Evolutionary conservation across 2,888 invertebrate species (phyloP).

Genomic region (Sesamia inferens): DNA sequence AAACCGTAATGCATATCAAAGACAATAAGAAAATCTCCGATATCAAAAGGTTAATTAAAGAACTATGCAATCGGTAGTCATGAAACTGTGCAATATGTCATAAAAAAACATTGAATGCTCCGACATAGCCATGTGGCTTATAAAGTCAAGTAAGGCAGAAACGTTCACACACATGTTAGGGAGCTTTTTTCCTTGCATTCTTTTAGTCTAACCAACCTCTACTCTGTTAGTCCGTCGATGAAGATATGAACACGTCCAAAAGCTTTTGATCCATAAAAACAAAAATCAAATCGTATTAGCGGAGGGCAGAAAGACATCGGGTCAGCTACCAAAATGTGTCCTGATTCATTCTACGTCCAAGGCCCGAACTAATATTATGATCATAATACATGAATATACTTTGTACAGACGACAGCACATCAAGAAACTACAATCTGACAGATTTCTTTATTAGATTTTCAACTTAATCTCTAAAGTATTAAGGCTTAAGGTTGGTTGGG

Average conservation of each 20-base stretch:
- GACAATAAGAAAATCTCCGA: slow-evolving; percentile 47
- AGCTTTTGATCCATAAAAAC: neutral
- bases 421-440: too few relatives aligned
- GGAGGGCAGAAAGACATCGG: neutral
- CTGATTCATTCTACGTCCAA: neutral
- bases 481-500: too few relatives aligned
- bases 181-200: neutral
- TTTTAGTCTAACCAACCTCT: neutral
- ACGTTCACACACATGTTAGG: slow-evolving; percentile 10
- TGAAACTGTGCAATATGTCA: slow-evolving; percentile 33
- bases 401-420: too few relatives aligned
- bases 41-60: slow-evolving; percentile 39
- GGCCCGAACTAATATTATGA: too few relatives aligned
- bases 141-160: slow-evolving; percentile 28
- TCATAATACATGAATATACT: too few relatives aligned
- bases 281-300: neutral
- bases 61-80: slow-evolving; percentile 26
- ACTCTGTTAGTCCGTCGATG: neutral
- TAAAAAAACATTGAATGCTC: slow-evolving; percentile 45
- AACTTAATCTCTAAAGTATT: too few relatives aligned
- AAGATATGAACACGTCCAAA: neutral
- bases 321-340: neutral
- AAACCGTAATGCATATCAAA: slow-evolving; percentile 40
- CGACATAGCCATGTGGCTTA: slow-evolving; percentile 3
- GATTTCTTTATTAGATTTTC: too few relatives aligned